phyloP scores from a whole-genome alignment of 1,140 invertebrate genomes.

The Saccostrea echinata region DNA sequence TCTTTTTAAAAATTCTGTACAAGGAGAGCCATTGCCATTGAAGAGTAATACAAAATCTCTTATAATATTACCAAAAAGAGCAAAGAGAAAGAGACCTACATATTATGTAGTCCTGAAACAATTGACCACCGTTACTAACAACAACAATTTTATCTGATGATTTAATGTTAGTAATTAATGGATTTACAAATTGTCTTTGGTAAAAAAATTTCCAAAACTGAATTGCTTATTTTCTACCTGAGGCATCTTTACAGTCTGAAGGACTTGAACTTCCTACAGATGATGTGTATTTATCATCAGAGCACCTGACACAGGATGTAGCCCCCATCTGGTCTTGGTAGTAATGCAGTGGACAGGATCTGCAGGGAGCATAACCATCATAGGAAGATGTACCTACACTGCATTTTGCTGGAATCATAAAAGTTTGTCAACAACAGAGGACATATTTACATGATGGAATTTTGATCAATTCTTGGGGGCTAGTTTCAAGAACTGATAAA shows the following conservation, averaged over 20 bases:
- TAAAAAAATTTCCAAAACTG: not conserved
- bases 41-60: too few species aligned
- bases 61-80: too few species aligned
- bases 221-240: not conserved
- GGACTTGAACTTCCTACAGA: not conserved
- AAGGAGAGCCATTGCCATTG: too few species aligned
- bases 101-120: too few species aligned
- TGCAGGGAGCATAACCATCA: constrained; percentile 61
- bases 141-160: too few species aligned
- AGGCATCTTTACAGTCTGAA: constrained; percentile 29
- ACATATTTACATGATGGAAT: too few species aligned
- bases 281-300: constrained; percentile 48
- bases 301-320: constrained; percentile 57
- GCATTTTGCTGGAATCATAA: constrained; percentile 53
- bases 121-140: too few species aligned
- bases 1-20: too few species aligned
- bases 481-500: too few species aligned
- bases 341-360: constrained; percentile 58
- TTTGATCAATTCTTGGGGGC: too few species aligned
- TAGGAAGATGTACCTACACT: constrained; percentile 51
- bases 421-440: not conserved
- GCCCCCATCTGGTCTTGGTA: constrained; percentile 50
- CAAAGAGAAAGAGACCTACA: too few species aligned
- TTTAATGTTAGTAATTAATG: too few species aligned
- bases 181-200: not conserved